Conservation (phyloP, 2,113 vertebrate species). For the Centropristis striata region DNA sequence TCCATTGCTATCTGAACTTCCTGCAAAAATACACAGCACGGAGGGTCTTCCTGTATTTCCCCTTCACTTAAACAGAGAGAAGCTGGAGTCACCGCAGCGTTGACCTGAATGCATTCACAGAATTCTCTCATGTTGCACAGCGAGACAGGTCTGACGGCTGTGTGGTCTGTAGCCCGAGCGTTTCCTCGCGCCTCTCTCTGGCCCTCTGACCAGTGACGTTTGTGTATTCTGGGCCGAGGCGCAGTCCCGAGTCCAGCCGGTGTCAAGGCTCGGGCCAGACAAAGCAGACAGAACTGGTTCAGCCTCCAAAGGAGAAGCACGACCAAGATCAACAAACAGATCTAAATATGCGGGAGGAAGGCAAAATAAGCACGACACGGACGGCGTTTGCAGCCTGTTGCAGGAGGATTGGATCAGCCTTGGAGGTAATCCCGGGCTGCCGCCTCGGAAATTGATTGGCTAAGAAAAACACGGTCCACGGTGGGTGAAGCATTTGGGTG, state of each 20-base stretch:
- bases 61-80: conserved; percentile 56
- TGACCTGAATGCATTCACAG: conserved; percentile 36
- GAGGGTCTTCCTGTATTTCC: conserved; percentile 62
- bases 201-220: conserved; percentile 62
- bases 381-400: conserved; percentile 25
- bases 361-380: conserved; percentile 72
- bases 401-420: conserved; percentile 47
- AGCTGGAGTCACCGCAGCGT: conserved; percentile 23
- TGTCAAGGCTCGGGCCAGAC: conserved; percentile 60
- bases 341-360: conserved; percentile 58
- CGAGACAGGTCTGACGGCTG: conserved; percentile 37
- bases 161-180: conserved; percentile 44
- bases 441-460: conserved; percentile 78
- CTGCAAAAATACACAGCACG: conserved; percentile 74
- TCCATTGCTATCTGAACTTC: conserved; percentile 67
- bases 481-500: conserved; percentile 40
- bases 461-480: conserved; percentile 72
- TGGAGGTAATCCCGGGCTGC: conserved; percentile 72
- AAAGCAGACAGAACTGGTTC: conserved; percentile 49
- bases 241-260: conserved; percentile 46
- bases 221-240: conserved; percentile 64
- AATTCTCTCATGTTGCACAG: conserved; percentile 31
- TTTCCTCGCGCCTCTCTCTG: conserved; percentile 31
- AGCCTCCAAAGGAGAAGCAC: conserved; percentile 42
- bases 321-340: conserved; percentile 79